Evolutionary conservation across 2,113 vertebrate genomes (phyloP).

Genomic region (Brevimyrus niger): DNA sequence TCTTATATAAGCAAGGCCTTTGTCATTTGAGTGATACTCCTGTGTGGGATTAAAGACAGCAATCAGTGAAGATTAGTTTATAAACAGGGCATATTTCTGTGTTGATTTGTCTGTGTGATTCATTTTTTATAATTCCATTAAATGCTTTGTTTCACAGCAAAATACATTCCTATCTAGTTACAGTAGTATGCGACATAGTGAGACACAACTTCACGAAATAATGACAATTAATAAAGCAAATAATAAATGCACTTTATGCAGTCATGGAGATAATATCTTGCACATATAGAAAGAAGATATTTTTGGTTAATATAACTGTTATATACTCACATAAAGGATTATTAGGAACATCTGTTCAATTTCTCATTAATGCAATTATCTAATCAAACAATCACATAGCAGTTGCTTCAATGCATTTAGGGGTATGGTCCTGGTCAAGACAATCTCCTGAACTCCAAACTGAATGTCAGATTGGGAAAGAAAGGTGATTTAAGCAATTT

Average conservation of each 20-base stretch:
- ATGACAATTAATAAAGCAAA: background rate
- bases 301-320: background rate
- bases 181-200: background rate
- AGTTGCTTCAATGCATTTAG: too few relatives aligned
- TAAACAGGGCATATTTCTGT: constrained; percentile 37
- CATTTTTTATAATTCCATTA: background rate
- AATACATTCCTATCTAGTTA: background rate
- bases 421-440: too few relatives aligned
- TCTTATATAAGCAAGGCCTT: constrained; percentile 36
- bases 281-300: background rate
- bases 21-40: constrained; percentile 39
- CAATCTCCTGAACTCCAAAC: too few relatives aligned
- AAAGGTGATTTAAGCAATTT: too few relatives aligned
- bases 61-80: constrained; percentile 36
- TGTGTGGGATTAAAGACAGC: constrained; percentile 33
- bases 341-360: too few relatives aligned
- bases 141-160: background rate
- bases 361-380: too few relatives aligned
- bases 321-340: too few relatives aligned
- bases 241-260: background rate
- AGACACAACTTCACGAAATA: background rate
- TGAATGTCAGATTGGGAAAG: too few relatives aligned
- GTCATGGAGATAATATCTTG: background rate
- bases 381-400: too few relatives aligned
- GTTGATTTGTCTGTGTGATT: constrained; percentile 23